Conservation (phyloP, 2,797 vertebrate species). For the Microctenopoma lineatum region DNA sequence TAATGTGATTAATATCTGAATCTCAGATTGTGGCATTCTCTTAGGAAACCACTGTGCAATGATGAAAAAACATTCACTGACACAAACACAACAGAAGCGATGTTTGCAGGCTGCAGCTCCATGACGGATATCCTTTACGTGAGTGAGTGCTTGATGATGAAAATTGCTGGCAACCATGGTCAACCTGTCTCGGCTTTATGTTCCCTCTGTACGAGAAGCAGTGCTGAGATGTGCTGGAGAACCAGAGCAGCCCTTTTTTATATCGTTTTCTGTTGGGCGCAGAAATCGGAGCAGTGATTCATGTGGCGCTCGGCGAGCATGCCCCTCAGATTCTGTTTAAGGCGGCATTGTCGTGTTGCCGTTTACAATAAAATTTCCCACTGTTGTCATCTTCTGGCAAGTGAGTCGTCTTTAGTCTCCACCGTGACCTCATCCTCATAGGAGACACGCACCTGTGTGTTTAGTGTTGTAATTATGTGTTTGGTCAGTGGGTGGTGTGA, state of each 20-base stretch:
- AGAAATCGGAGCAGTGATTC: conserved; percentile 5
- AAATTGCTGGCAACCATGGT: conserved; percentile 47
- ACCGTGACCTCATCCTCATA: conserved; percentile 17
- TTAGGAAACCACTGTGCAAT: not conserved
- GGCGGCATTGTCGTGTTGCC: not conserved
- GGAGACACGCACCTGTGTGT: not conserved
- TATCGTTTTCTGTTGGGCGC: conserved; percentile 11
- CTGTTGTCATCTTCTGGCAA: not conserved
- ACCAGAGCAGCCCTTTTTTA: conserved; percentile 29
- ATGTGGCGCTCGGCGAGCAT: not conserved
- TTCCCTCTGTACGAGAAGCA: conserved; percentile 39
- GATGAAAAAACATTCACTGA: too few species aligned
- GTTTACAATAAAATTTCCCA: not conserved
- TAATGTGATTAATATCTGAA: not conserved
- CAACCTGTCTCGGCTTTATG: conserved; percentile 16
- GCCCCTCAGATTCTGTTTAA: not conserved
- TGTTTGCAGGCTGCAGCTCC: not conserved
- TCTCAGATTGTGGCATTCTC: not conserved
- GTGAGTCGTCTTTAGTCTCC: not conserved
- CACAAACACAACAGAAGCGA: not conserved
- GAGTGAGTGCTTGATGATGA: conserved; percentile 41
- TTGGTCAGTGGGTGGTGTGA: conserved; percentile 7
- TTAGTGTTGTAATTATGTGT: not conserved
- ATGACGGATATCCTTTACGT: conserved; percentile 19
- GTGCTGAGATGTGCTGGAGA: conserved; percentile 29